These are phyloP conservation scores for Drosophila lacicola DNA, from an alignment of 2,888 invertebrate species.

Conservation along the genomic window DNA sequence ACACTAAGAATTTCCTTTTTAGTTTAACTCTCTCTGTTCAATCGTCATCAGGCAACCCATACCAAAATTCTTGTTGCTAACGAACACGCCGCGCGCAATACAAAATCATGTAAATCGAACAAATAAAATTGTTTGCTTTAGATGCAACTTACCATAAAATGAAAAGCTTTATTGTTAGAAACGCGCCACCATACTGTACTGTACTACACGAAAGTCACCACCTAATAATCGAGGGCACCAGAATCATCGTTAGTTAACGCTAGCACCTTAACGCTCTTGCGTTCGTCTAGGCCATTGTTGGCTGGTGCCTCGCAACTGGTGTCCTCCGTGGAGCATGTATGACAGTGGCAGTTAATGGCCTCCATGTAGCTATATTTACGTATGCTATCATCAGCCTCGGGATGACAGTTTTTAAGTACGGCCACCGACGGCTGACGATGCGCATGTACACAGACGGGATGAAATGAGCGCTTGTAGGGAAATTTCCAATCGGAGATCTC, in stretches of 20 bases:
- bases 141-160: conserved; percentile 48
- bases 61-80: conserved; percentile 50
- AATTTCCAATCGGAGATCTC: conserved; percentile 96
- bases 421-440: conserved; percentile 88
- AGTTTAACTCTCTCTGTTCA: conserved; percentile 31
- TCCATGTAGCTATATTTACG: conserved; percentile 92
- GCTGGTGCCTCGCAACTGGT: conserved; percentile 90
- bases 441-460: conserved; percentile 93
- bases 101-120: conserved; percentile 23
- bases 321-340: conserved; percentile 88
- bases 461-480: conserved; percentile 93
- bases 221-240: conserved; percentile 82
- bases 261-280: conserved; percentile 78
- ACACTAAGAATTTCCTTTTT: conserved; percentile 48
- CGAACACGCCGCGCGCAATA: not conserved
- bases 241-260: conserved; percentile 82
- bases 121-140: conserved; percentile 53
- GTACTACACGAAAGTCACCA: conserved; percentile 5
- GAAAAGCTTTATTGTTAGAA: conserved; percentile 38
- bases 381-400: conserved; percentile 86
- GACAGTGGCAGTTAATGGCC: conserved; percentile 91
- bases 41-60: conserved; percentile 18
- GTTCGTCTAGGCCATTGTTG: conserved; percentile 80
- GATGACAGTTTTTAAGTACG: conserved; percentile 90
- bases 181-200: conserved; percentile 28